A percentile compares a stretch with the other conserved stretches of the same genome.
Evolutionary conservation across 2,113 vertebrate species (phyloP).

Genomic region (Embiotoca jacksoni): DNA sequence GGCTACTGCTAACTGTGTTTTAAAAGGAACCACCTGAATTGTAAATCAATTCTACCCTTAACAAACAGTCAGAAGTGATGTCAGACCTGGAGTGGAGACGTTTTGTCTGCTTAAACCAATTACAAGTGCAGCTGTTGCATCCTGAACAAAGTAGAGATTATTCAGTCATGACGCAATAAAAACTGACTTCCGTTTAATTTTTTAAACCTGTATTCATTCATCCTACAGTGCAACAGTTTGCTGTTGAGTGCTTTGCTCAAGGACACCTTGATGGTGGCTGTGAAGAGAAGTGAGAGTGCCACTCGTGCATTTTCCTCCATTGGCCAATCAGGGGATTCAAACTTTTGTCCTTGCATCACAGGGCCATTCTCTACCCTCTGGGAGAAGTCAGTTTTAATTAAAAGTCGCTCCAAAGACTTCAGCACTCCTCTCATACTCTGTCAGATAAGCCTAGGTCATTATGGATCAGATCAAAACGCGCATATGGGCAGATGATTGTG

Average conservation of each 20-base stretch:
- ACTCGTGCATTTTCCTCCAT: constrained; percentile 7
- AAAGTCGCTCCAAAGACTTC: constrained; percentile 45
- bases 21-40: constrained; percentile 23
- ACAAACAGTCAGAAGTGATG: constrained; percentile 26
- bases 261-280: constrained; percentile 38
- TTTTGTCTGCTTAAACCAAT: neutral
- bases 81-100: neutral
- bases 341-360: constrained; percentile 55
- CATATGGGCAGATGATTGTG: constrained; percentile 7
- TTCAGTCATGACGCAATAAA: constrained; percentile 1
- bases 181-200: neutral
- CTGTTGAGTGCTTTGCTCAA: constrained; percentile 34
- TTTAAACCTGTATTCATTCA: constrained; percentile 6
- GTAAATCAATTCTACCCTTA: constrained; percentile 18
- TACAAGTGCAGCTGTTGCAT: neutral
- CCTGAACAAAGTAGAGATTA: neutral
- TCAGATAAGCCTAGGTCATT: too few species aligned
- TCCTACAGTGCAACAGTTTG: constrained; percentile 3
- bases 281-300: constrained; percentile 27
- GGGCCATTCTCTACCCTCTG: constrained; percentile 18
- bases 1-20: constrained; percentile 24
- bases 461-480: neutral
- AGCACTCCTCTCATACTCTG: neutral
- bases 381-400: constrained; percentile 65
- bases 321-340: constrained; percentile 41